A percentile compares a stretch with the other conserved stretches of the same genome.
These are phyloP conservation scores for Anguilla marmorata DNA, from an alignment of 2,797 vertebrate species.

Conservation along the genomic window DNA sequence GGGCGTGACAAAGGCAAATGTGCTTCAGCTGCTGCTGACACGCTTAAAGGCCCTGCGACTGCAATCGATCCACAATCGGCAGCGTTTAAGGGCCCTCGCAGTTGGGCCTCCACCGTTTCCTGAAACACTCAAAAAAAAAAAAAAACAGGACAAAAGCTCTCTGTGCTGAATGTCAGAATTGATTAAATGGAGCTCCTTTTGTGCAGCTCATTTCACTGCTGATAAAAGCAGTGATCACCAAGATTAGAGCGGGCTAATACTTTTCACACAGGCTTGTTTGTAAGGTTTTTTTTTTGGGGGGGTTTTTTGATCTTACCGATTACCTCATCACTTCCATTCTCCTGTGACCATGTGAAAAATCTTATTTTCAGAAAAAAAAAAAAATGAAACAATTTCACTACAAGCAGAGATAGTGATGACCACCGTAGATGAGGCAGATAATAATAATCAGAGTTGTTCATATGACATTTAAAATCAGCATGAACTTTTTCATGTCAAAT, in stretches of 20 bases:
- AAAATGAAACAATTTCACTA: neutral
- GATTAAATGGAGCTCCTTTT: neutral
- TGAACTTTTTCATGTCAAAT: neutral
- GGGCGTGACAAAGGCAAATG: neutral
- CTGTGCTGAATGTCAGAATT: neutral
- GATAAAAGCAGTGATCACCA: neutral
- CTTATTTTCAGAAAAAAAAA: neutral
- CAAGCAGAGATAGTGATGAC: neutral
- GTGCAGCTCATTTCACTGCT: neutral
- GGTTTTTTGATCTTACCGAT: neutral
- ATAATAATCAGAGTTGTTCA: neutral
- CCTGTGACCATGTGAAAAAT: neutral
- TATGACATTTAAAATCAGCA: conserved; percentile 1
- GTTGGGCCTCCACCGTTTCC: neutral
- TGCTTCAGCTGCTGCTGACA: neutral
- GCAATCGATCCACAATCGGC: neutral
- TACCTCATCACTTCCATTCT: neutral
- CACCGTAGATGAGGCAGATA: neutral
- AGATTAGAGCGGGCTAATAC: neutral
- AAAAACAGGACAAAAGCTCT: neutral
- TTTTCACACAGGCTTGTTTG: neutral
- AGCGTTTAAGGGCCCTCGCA: neutral
- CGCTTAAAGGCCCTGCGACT: neutral
- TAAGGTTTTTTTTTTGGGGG: neutral
- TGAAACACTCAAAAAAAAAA: neutral